Conservation (phyloP, 2,797 vertebrate genomes). For the Australoheros facetus region DNA sequence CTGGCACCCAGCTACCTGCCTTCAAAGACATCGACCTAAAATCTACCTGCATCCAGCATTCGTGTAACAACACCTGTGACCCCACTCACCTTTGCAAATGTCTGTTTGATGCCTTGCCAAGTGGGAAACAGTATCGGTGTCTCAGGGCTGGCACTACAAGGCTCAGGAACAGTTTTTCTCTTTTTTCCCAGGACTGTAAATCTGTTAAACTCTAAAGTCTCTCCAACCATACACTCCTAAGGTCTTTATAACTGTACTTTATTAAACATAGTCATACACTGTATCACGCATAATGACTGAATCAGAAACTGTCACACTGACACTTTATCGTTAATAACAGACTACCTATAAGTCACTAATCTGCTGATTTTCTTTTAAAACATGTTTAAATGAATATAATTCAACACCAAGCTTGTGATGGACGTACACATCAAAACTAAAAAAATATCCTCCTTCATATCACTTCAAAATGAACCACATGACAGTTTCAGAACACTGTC, state of each 20-base stretch:
- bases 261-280: background rate
- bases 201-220: background rate
- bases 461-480: background rate
- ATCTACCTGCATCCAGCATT: background rate
- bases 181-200: background rate
- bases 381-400: background rate
- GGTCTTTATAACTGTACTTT: background rate
- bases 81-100: fast-evolving
- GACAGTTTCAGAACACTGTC: background rate
- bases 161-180: background rate
- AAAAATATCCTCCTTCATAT: background rate
- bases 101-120: background rate
- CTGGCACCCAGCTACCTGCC: background rate
- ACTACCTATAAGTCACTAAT: background rate
- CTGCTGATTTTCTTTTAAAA: background rate
- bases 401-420: no score
- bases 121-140: background rate
- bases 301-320: background rate
- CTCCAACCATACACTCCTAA: background rate
- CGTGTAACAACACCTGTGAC: background rate
- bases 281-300: background rate
- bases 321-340: background rate
- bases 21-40: background rate
- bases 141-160: background rate
- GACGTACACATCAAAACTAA: background rate